phyloP scores from a whole-genome alignment of 2,797 vertebrate species.

The Cygnus olor region DNA sequence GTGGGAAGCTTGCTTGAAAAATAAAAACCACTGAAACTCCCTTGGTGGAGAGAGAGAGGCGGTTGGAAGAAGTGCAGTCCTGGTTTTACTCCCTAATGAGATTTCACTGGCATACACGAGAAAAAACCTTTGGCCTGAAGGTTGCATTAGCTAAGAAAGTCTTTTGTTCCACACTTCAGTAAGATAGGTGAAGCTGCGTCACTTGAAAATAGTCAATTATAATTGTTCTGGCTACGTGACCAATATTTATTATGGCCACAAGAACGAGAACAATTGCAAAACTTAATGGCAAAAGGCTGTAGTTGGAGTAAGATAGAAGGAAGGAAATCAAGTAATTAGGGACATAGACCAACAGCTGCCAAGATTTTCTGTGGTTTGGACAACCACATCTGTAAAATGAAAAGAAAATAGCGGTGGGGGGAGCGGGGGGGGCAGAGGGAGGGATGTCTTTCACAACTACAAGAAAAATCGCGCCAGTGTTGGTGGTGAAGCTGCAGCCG shows the following conservation, averaged over 20 bases:
- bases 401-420: background rate
- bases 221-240: background rate
- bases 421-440: background rate
- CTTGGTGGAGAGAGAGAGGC: background rate
- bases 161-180: background rate
- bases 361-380: background rate
- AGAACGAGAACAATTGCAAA: background rate
- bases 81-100: background rate
- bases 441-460: background rate
- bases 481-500: background rate
- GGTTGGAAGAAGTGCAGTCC: background rate
- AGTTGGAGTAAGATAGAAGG: background rate
- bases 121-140: background rate
- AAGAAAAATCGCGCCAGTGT: accelerated
- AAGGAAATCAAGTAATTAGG: background rate
- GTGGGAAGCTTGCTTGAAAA: background rate
- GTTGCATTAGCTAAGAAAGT: background rate
- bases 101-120: background rate
- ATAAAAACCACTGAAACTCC: background rate
- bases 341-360: background rate
- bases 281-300: background rate
- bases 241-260: background rate
- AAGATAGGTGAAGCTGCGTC: background rate
- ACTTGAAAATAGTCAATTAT: background rate
- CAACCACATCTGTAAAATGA: background rate